Evolutionary conservation across 37 sponge, comb jelly and placozoan genomes (phyloP).

Genomic region (Chondrosia reniformis): DNA sequence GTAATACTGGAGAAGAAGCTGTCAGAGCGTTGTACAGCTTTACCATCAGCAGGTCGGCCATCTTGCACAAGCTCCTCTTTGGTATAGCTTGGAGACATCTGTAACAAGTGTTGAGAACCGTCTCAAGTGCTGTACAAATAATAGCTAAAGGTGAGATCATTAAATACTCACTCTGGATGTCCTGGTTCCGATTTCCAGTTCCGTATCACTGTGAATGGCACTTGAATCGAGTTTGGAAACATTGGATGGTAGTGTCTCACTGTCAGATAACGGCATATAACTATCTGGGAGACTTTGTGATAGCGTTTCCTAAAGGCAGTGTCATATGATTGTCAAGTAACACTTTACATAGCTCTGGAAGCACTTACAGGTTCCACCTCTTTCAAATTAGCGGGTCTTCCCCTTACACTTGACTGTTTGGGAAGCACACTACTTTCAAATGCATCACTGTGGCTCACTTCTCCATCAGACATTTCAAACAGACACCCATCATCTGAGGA

Average conservation of each 20-base stretch:
- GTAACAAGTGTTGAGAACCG: not conserved
- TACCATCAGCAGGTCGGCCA: no score
- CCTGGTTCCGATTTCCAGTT: constrained; percentile 18
- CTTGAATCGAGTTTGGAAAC: not conserved
- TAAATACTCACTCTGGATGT: not conserved
- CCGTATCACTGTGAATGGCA: constrained; percentile 23
- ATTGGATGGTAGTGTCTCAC: not conserved
- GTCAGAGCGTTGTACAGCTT: not conserved
- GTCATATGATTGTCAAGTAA: not conserved
- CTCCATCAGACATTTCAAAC: constrained; percentile 2
- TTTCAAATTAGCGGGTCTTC: not conserved
- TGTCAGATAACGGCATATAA: constrained; percentile 2
- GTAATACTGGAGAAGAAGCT: not conserved
- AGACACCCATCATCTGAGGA: not conserved
- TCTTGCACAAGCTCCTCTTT: not conserved
- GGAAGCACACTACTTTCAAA: not conserved
- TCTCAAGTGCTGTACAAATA: not conserved
- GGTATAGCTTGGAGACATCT: not conserved
- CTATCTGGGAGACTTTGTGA: not conserved
- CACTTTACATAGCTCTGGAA: not conserved
- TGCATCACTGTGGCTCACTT: not conserved
- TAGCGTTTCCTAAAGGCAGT: not conserved
- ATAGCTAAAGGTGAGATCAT: not conserved
- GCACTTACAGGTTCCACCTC: not conserved
- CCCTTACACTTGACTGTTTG: not conserved